Evolutionary conservation across 2,888 invertebrate species (phyloP), one percentile per base, ranked within the genome.

Genomic region (Lordiphosa andalusiaca): DNA sequence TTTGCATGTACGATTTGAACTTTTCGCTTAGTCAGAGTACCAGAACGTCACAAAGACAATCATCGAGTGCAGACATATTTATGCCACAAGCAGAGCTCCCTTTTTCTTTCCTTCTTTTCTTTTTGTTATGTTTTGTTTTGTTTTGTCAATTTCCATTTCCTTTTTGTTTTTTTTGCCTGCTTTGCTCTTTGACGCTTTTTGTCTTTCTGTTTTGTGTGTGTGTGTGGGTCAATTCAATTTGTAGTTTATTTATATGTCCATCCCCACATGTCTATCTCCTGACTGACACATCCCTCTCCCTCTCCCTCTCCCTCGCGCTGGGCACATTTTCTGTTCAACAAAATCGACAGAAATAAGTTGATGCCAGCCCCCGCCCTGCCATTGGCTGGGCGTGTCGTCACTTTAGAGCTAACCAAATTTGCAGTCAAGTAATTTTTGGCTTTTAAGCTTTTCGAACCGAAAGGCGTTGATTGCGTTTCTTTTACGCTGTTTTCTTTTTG

Each of bases 201-300:
- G 25, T 40, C 38, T 44, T 46, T 52, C 46, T 53, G 50, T 53
- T 33, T 44, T 58, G 35, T 49, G 33, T 57, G 48, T 55, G 30
- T 19, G 38, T 39, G 56, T 25, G 37, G 64, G 59, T 60, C 61
- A 66, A 73, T 70, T 71, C 58, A 57, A 73, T 73, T 70, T 73
- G 66, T 59, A 54, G 56, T 69, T 69, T 62, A 69, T 63, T 57
- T 57, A 63, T 51, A 58, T 48, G 53, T 55, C 19, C 46, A 44
- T 44, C 44, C 33, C 21, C 19, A 47, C 46, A 47, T 47, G 4
- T 38, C 33, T 36, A 51, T 35, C 46, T 41, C 23, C 35, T n/a
- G 36, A 40, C 57, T 46, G 53, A 37, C 36, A 6, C 10, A n/a
- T n/a, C n/a, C n/a, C 35, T 37, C 21, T 12, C n/a, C 40, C 2